A percentile compares a stretch with the other conserved stretches of the same genome.
Evolutionary conservation across 2,797 vertebrate species (phyloP).

Genomic region (Coluber constrictor): DNA sequence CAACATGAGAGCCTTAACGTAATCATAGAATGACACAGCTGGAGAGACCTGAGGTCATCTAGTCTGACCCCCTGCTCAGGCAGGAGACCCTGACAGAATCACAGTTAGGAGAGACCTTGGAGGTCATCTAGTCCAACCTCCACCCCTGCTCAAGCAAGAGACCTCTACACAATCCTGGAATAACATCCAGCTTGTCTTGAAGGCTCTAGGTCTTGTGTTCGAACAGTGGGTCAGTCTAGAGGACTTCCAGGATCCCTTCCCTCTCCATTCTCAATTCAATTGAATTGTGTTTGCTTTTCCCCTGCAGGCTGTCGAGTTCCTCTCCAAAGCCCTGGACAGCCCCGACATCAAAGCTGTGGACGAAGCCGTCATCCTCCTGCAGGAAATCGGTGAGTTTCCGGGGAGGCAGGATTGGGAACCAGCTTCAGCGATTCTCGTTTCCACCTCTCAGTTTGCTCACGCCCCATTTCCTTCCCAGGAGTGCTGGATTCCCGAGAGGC

Average conservation of each 20-base stretch:
- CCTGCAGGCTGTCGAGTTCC: constrained; percentile 87
- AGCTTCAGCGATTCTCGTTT: neutral
- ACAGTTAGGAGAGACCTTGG: no score
- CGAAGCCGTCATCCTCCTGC: constrained; percentile 84
- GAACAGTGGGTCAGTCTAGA: no score
- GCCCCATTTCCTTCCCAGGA: constrained; percentile 63
- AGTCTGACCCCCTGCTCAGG: no score
- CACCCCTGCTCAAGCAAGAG: no score
- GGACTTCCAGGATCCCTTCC: no score
- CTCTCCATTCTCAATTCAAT: accelerated
- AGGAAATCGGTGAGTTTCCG: constrained; percentile 81
- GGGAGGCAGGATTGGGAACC: accelerated
- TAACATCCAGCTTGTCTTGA: neutral
- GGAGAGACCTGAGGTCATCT: no score
- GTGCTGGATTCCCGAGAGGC: constrained; percentile 85
- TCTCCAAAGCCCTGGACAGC: constrained; percentile 92
- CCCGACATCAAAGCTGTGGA: constrained; percentile 82
- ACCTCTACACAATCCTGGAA: neutral
- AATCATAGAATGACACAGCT: no score
- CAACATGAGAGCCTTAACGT: no score
- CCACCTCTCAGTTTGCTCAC: neutral
- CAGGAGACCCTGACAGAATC: no score
- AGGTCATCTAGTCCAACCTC: no score
- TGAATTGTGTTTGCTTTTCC: neutral
- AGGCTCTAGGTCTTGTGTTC: neutral